phyloP scores from a whole-genome alignment of 2,113 vertebrate genomes.

The Phaetusa simplex region DNA sequence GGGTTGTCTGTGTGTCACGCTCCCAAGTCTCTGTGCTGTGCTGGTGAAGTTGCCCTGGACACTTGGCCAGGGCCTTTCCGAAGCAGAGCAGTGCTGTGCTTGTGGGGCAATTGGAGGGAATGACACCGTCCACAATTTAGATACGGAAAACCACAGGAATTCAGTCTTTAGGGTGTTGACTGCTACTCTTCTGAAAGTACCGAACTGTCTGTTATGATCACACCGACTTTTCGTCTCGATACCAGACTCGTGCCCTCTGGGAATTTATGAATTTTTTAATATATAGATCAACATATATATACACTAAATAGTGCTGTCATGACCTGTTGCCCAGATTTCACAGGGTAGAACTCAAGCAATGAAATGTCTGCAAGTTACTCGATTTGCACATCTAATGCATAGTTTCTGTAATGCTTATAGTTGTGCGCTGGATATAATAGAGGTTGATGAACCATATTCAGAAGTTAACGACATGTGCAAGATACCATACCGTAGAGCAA shows the following conservation, averaged over 20 bases:
- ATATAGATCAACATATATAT: not conserved
- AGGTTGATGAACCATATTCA: not conserved
- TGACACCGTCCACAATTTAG: not conserved
- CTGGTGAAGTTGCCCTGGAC: not conserved
- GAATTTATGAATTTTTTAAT: not conserved
- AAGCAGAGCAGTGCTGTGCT: not conserved
- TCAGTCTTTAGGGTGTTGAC: not conserved
- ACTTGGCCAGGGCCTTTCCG: not conserved
- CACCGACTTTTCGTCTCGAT: not conserved
- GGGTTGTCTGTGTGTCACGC: fast-evolving
- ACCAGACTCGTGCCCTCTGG: not conserved
- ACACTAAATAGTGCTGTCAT: not conserved
- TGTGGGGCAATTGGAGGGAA: not conserved
- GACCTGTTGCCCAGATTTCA: not conserved
- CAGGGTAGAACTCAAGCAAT: not conserved
- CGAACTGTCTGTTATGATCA: not conserved
- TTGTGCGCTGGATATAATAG: not conserved
- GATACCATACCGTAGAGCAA: not conserved
- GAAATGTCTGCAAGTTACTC: not conserved
- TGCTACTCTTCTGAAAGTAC: not conserved
- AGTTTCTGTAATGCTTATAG: not conserved
- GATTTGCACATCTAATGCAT: not conserved
- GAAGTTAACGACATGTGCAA: not conserved
- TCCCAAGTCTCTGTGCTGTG: not conserved
- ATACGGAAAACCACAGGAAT: not conserved